phyloP scores from a whole-genome alignment of 2,888 invertebrate species.

The Aleiodes leptofemur region DNA sequence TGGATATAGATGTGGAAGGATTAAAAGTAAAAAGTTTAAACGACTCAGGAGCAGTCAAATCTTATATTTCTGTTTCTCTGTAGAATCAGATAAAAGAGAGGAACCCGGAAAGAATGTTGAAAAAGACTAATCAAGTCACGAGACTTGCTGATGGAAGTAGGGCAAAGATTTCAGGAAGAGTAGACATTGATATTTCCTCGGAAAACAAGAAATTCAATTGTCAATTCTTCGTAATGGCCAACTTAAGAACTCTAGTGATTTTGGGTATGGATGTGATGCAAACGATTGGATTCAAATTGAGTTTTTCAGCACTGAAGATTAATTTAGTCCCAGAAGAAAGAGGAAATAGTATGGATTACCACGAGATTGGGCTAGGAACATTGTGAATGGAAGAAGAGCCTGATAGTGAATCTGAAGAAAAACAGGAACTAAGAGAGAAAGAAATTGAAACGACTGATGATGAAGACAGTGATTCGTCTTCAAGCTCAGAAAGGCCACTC shows the following conservation, averaged over 20 bases:
- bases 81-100: background rate
- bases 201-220: background rate
- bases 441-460: background rate
- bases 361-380: background rate
- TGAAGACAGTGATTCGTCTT: background rate
- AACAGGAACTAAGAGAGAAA: background rate
- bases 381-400: background rate
- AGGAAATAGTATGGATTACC: background rate
- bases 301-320: conserved; percentile 28
- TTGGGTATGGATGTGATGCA: background rate
- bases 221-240: background rate
- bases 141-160: conserved; percentile 7
- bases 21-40: background rate
- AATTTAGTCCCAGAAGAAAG: too few relatives aligned
- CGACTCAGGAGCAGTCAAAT: conserved; percentile 12
- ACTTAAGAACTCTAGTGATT: background rate
- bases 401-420: background rate
- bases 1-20: background rate
- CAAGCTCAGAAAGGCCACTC: too few relatives aligned
- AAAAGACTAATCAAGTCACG: background rate
- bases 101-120: background rate
- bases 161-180: background rate
- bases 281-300: conserved; percentile 24
- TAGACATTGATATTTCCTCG: background rate
- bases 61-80: background rate